Evolutionary conservation across 2,888 invertebrate species (phyloP).

Genomic region (Tipula helvola): DNA sequence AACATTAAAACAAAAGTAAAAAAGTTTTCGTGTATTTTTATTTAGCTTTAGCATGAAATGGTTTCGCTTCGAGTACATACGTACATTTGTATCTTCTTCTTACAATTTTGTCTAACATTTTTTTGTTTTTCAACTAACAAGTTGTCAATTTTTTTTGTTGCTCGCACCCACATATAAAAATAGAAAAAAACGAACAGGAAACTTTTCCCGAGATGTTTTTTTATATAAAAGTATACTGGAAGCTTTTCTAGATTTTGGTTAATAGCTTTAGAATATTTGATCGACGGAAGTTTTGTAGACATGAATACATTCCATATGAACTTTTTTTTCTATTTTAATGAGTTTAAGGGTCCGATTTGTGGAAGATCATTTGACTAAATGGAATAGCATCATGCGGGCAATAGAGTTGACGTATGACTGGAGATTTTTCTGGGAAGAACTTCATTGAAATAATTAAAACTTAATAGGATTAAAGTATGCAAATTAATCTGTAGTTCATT

Average conservation of each 20-base stretch:
- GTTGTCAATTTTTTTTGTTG: not conserved
- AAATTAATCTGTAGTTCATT: no score
- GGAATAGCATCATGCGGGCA: no score
- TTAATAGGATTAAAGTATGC: no score
- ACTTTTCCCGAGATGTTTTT: not conserved
- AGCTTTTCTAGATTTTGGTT: not conserved
- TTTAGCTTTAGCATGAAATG: not conserved
- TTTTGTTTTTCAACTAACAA: not conserved
- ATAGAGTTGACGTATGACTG: no score
- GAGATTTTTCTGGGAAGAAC: no score
- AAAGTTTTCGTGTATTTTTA: not conserved
- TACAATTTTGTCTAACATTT: not conserved
- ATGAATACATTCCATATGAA: not conserved
- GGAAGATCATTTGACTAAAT: no score
- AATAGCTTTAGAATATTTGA: not conserved
- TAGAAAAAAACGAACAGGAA: not conserved
- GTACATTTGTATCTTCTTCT: not conserved
- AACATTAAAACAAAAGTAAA: not conserved
- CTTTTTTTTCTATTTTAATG: not conserved
- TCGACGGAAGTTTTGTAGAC: not conserved
- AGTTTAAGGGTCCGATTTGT: not conserved
- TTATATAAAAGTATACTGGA: not conserved
- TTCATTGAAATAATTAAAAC: no score
- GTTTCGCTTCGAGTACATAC: not conserved
- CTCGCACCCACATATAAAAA: not conserved